Evolutionary conservation across 2,888 invertebrate species (phyloP), one percentile per base, ranked within the genome.

Genomic region (Itoplectis maculator): DNA sequence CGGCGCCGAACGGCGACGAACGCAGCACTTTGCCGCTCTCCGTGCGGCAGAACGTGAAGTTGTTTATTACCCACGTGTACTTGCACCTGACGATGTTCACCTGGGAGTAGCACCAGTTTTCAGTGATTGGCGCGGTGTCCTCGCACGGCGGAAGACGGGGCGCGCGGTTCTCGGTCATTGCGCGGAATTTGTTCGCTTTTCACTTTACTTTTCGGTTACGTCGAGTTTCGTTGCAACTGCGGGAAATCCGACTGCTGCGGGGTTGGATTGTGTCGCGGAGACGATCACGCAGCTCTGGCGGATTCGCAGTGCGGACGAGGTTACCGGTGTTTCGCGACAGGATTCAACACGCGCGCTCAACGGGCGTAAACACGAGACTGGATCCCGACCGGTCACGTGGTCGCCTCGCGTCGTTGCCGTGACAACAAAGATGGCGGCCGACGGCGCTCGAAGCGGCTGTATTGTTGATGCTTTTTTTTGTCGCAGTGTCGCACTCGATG

Each of bases 21-120:
- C 6, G 9, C 6, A 56, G 7, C n/a, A 6, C 13, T 5, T 56
- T 35, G 7, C 29, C 56, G 29, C 23, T 35, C 13, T 56, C 56
- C 0, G 35, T 56, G 9, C 51, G 51, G 8, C 51, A 51, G 13
- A 56, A 56, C 0, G 23, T 35, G 6, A 56, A 56, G n/a, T 56
- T 56, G n/a, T 56, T 35, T 35, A 56, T 56, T n/a, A n/a, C 29
- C 56, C 56, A 56, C n/a, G 56, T 56, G n/a, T 35, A 35, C 7
- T 20, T 23, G 35, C 23, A 56, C 5, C 29, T 56, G 4, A 56
- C 56, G 0, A 56, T n/a, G n/a, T 56, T 35, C 7, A 35, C 35
- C 29, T 56, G 23, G 6, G 56, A 35, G 6, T 56, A 35, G 20
- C 56, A 23, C 56, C 56, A 56, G 51, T 20, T 51, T 51, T 51